A percentile compares a stretch with the other conserved stretches of the same genome.
Evolutionary conservation across 1,140 invertebrate genomes (phyloP).

Genomic region (Drosophila ananassae): DNA sequence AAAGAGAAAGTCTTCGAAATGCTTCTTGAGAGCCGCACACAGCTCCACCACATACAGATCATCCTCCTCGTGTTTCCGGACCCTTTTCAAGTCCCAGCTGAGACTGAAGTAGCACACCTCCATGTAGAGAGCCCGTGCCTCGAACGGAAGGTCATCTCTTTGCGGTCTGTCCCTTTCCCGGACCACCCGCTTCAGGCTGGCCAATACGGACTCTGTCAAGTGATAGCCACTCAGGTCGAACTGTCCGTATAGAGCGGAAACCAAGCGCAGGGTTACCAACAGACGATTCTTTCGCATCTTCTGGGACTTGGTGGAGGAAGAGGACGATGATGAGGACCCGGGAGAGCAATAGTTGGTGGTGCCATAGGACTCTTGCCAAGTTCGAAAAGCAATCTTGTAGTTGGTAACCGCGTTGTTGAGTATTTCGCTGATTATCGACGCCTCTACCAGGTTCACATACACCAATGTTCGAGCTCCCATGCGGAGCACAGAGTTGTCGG

Average conservation of each 20-base stretch:
- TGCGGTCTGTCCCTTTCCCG: background rate
- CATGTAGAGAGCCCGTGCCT: constrained; percentile 19
- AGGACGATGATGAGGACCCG: background rate
- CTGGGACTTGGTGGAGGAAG: background rate
- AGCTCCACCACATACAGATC: constrained; percentile 3
- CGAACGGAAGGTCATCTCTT: background rate
- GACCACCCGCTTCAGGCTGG: background rate
- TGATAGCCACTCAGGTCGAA: constrained; percentile 37
- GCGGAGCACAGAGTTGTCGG: constrained; percentile 5
- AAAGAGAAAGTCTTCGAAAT: constrained; percentile 18
- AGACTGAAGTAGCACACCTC: constrained; percentile 25
- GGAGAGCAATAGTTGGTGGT: background rate
- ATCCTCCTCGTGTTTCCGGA: background rate
- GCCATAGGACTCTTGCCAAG: constrained; percentile 10
- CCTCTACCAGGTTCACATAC: background rate
- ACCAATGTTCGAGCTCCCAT: constrained; percentile 33
- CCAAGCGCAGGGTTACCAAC: constrained; percentile 20
- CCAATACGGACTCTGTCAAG: constrained; percentile 21
- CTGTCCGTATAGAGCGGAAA: constrained; percentile 27
- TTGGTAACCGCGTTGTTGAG: constrained; percentile 32
- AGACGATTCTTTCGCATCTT: background rate
- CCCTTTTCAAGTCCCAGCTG: constrained; percentile 36
- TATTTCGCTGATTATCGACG: constrained; percentile 9
- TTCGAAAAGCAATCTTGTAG: constrained; percentile 24
- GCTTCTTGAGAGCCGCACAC: constrained; percentile 1